Conservation (phyloP, 2,113 vertebrate species). For the Stomatorhinus ivindoensis region DNA sequence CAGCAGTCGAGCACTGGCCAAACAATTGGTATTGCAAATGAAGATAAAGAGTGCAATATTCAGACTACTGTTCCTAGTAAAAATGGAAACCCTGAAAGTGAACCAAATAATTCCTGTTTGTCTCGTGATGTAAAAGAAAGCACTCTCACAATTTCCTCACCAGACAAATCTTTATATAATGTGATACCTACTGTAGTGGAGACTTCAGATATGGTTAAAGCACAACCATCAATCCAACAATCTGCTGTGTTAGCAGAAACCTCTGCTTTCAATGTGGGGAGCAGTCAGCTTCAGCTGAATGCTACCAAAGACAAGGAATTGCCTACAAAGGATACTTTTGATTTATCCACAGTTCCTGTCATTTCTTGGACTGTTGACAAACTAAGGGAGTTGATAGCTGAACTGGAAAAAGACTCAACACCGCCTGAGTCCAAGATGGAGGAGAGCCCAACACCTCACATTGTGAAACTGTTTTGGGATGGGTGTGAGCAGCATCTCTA, state of each 20-base stretch:
- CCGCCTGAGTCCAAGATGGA: not conserved
- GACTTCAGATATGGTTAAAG: not conserved
- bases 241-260: not conserved
- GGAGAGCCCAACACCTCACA: not conserved
- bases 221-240: not conserved
- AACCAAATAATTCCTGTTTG: not conserved
- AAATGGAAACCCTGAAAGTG: not conserved
- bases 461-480: slow-evolving; percentile 29
- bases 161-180: not conserved
- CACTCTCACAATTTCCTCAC: no score
- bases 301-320: not conserved
- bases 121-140: not conserved
- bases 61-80: not conserved
- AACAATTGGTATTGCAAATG: no score
- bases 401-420: not conserved
- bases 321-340: not conserved
- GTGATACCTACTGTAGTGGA: not conserved
- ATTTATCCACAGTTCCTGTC: slow-evolving; percentile 22
- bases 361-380: slow-evolving; percentile 11
- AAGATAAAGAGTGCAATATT: slow-evolving; percentile 19
- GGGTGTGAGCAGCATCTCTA: not conserved
- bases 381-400: slow-evolving; percentile 6
- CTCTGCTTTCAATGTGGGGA: not conserved
- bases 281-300: not conserved
- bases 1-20: slow-evolving; percentile 15